Evolutionary conservation across 2,113 vertebrate species (phyloP).

Genomic region (Chloebia gouldiae): DNA sequence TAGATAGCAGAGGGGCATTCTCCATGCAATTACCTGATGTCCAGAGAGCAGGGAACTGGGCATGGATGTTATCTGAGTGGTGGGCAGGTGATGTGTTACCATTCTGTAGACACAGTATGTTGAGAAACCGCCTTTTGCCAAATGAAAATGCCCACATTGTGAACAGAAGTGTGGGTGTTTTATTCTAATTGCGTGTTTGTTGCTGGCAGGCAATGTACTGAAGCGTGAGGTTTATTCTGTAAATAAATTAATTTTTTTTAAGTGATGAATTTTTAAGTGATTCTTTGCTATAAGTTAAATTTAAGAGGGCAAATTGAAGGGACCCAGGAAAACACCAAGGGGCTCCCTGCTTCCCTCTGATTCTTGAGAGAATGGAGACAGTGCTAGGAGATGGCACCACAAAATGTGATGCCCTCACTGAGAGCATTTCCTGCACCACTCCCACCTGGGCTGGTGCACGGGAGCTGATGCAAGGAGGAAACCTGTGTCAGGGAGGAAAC

Average conservation of each 20-base stretch:
- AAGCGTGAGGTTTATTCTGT: neutral
- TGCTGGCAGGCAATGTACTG: neutral
- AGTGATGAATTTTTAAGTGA: neutral
- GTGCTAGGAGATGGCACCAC: neutral
- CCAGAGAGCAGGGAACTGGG: neutral
- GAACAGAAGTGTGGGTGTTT: neutral
- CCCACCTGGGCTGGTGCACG: accelerated
- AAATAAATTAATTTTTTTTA: neutral
- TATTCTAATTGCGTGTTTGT: neutral
- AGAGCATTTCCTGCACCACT: neutral
- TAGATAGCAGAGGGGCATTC: neutral
- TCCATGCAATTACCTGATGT: neutral
- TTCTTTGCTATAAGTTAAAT: neutral
- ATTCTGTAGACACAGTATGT: neutral
- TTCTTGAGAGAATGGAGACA: neutral
- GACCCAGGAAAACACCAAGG: neutral
- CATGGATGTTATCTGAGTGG: neutral
- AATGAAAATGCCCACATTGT: neutral
- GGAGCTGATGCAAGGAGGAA: neutral
- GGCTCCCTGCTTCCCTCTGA: neutral
- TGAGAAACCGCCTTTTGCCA: neutral
- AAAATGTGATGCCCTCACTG: neutral
- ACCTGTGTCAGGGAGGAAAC: neutral
- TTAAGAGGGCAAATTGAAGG: neutral
- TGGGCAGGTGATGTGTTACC: neutral